A percentile compares a stretch with the other conserved stretches of the same genome.
phyloP scores from a whole-genome alignment of 1,140 invertebrate species.

The Euura saliciscinereae region DNA sequence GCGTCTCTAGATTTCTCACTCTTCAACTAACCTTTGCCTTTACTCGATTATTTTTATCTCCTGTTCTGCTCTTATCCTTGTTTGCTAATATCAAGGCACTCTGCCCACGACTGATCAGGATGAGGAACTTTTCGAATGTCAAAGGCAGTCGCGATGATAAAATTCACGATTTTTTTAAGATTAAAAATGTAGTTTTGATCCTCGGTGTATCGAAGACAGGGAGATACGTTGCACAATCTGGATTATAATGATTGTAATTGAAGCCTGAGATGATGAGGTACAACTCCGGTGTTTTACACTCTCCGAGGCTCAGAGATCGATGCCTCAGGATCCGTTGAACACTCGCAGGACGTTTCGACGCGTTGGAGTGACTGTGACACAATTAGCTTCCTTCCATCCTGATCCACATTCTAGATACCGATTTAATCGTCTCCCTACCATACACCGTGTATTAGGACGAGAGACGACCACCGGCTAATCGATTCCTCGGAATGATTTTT shows the following conservation, averaged over 20 bases:
- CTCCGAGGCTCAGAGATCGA: too few species aligned
- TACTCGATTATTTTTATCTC: background rate
- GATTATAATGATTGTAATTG: conserved; percentile 52
- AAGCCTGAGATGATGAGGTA: conserved; percentile 31
- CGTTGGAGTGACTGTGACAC: background rate
- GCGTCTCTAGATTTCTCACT: background rate
- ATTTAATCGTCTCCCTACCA: conserved; percentile 30
- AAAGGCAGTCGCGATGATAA: too few species aligned
- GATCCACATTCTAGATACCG: conserved; percentile 34
- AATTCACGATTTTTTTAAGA: too few species aligned
- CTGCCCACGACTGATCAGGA: too few species aligned
- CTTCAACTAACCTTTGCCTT: background rate
- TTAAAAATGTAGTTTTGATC: too few species aligned
- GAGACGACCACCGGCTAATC: background rate
- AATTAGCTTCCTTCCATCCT: background rate
- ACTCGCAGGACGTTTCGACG: background rate
- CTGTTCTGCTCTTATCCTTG: too few species aligned
- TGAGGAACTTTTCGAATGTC: too few species aligned
- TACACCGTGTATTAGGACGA: background rate
- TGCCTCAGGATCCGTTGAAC: too few species aligned
- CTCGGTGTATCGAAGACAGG: conserved; percentile 36
- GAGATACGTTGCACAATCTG: conserved; percentile 42
- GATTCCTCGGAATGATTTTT: background rate
- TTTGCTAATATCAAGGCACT: too few species aligned
- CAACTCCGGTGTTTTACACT: background rate